These are phyloP conservation scores for Lagopus muta DNA, from an alignment of 2,113 vertebrate genomes.

Conservation along the genomic window DNA sequence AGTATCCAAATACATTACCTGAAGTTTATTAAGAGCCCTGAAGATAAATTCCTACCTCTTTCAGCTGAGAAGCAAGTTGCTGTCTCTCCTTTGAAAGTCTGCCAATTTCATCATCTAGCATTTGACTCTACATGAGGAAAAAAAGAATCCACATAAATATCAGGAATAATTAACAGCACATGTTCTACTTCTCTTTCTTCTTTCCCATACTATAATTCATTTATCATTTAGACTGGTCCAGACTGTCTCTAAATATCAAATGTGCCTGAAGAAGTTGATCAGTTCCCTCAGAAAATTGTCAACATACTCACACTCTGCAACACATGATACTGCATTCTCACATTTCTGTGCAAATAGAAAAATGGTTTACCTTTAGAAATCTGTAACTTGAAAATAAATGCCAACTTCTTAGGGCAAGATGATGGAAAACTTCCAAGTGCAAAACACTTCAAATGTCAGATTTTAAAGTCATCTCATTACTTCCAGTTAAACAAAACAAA, in stretches of 20 bases:
- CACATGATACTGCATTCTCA: not conserved
- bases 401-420: not conserved
- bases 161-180: not conserved
- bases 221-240: not conserved
- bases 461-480: not conserved
- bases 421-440: not conserved
- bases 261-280: not conserved
- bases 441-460: not conserved
- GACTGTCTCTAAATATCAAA: not conserved
- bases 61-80: slow-evolving; percentile 78
- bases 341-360: not conserved
- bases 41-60: slow-evolving; percentile 76
- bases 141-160: not conserved
- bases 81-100: slow-evolving; percentile 80
- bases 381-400: not conserved
- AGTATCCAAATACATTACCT: not conserved
- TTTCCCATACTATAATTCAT: not conserved
- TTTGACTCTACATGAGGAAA: slow-evolving; percentile 72
- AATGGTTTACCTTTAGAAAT: not conserved
- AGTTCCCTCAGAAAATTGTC: not conserved
- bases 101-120: slow-evolving; percentile 75
- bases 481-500: not conserved
- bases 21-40: not conserved
- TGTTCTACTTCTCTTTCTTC: not conserved
- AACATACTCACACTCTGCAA: not conserved